Conservation (phyloP, 1,140 invertebrate genomes). For the Drosophila suzukii region DNA sequence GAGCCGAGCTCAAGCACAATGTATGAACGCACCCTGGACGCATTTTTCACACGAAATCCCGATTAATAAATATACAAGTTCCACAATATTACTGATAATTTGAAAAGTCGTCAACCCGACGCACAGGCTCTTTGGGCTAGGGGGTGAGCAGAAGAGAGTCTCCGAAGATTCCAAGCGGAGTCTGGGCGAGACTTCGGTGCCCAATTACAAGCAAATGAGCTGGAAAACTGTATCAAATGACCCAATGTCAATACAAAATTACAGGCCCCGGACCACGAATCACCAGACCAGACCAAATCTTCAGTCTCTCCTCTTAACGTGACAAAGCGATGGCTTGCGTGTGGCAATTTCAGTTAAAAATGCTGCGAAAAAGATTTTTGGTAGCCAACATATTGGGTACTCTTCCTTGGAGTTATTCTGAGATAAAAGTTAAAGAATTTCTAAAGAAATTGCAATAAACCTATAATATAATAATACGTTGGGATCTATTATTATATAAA, state of each 20-base stretch:
- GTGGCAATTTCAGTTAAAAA: constrained; percentile 81
- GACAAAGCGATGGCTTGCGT: constrained; percentile 82
- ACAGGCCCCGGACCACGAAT: constrained; percentile 63
- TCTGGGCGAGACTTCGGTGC: constrained; percentile 65
- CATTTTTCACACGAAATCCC: constrained; percentile 82
- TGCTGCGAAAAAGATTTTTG: neutral
- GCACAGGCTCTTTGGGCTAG: constrained; percentile 39
- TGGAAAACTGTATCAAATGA: constrained; percentile 84
- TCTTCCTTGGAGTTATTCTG: neutral
- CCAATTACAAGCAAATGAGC: constrained; percentile 83
- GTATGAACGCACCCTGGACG: constrained; percentile 45
- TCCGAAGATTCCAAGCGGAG: constrained; percentile 56
- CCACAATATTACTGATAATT: constrained; percentile 78
- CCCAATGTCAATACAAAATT: constrained; percentile 81
- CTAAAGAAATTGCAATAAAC: neutral
- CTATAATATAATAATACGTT: too few species aligned
- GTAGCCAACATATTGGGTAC: constrained; percentile 20
- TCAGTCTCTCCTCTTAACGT: constrained; percentile 53
- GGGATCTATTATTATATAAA: too few species aligned
- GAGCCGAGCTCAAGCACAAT: constrained; percentile 59
- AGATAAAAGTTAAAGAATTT: neutral
- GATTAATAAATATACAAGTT: constrained; percentile 79
- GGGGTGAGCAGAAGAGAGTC: neutral
- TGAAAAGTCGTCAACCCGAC: constrained; percentile 80
- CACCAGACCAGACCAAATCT: constrained; percentile 40